Evolutionary conservation across 2,797 vertebrate species (phyloP), one percentile per base, ranked within the genome.

Genomic region (Hyperoplus immaculatus): DNA sequence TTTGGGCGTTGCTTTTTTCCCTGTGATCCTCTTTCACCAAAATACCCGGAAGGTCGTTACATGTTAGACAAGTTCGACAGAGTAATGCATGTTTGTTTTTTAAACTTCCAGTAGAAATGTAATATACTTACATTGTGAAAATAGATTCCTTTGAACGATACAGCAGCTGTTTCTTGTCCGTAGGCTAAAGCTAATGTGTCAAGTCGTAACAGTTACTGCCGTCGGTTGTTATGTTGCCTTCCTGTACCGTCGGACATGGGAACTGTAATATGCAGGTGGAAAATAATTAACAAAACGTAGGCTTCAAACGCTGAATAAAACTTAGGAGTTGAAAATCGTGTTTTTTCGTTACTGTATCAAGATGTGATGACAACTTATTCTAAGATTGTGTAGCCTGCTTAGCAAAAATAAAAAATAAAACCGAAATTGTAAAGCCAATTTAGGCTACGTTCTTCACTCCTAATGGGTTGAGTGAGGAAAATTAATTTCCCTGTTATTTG

Each of bases 1-100:
- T 94, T 91, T 80, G 92, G 93, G 93, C 93, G 93, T 94, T 89
- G 83, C 82, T 87, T 86, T 73, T 72, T 69, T 57, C 29, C 29
- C 51, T 64, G 11, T 72, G 46, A 68, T 38, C 46, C 53, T 4
- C n/a, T 69, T 66, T 74, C 36, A 42, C 1, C 2, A 50, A 76
- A 82, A 11, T 54, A 64, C 41, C 36, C 39, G 47, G 39, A 66
- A 75, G 51, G 18, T 6, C 15, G 1, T 6, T 18, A 29, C 29
- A 9, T 1, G 18, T 36, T 45, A 3, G 0, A 9, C 6, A 65
- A 15, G 36, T 83, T 80, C 21, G 8, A 72, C 10, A 1, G 5
- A 6, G 1, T 46, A 56, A 53, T 29, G 29, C 1, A 8, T 14
- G 29, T 14, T 36, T 1, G 6, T 2, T 49, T n/a, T 4, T 9